phyloP scores from a whole-genome alignment of 2,888 invertebrate genomes.

The Proisotoma minuta region DNA sequence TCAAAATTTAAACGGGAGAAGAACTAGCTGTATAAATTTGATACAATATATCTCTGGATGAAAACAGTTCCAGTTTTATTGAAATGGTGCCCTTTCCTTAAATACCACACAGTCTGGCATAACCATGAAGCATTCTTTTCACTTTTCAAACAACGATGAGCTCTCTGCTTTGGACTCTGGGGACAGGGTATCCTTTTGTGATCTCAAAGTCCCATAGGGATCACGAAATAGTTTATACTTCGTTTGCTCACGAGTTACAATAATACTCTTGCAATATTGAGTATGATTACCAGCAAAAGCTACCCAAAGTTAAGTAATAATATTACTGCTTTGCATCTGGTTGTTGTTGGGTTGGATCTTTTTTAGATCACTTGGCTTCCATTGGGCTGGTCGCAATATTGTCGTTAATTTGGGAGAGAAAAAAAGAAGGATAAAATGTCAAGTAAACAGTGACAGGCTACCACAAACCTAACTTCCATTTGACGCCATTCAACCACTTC shows the following conservation, averaged over 20 bases:
- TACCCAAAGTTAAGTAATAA: no score
- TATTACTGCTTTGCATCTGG: no score
- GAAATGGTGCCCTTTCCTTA: background rate
- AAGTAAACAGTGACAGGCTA: slow-evolving; percentile 9
- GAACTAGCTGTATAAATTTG: background rate
- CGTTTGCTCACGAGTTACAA: no score
- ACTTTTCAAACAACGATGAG: slow-evolving; percentile 29
- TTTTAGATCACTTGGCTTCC: no score
- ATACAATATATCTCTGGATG: background rate
- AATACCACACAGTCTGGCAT: background rate
- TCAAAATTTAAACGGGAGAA: slow-evolving; percentile 32
- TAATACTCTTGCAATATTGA: no score
- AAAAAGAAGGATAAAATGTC: slow-evolving; percentile 11
- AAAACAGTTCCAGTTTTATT: slow-evolving; percentile 6
- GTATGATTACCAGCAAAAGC: no score
- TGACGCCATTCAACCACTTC: slow-evolving; percentile 1
- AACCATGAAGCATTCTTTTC: background rate
- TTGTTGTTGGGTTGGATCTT: no score
- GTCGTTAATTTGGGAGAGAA: no score
- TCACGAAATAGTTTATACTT: slow-evolving; percentile 1
- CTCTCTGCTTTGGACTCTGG: slow-evolving; percentile 20
- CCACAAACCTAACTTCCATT: background rate
- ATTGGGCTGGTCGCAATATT: no score
- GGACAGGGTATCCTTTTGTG: slow-evolving; percentile 42
- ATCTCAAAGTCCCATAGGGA: slow-evolving; percentile 31